A percentile compares a stretch with the other conserved stretches of the same genome.
These are phyloP conservation scores for Tinamus guttatus DNA, from an alignment of 2,113 vertebrate genomes.

Conservation along the genomic window DNA sequence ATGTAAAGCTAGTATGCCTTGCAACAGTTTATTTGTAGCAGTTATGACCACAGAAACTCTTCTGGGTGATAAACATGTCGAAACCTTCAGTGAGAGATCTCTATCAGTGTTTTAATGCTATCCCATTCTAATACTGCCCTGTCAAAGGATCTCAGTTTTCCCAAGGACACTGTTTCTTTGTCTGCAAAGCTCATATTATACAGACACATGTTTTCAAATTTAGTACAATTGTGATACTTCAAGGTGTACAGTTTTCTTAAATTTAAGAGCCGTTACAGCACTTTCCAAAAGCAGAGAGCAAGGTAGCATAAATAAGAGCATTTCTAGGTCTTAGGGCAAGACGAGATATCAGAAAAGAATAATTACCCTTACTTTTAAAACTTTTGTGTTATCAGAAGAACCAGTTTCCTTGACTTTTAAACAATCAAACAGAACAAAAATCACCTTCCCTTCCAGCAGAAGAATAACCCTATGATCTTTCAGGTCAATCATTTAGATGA, in stretches of 20 bases:
- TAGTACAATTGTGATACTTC: not conserved
- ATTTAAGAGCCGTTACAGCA: not conserved
- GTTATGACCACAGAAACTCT: constrained; percentile 36
- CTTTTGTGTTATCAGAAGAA: not conserved
- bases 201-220: not conserved
- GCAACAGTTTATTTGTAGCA: constrained; percentile 56
- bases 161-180: not conserved
- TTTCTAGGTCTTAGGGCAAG: not conserved
- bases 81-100: constrained; percentile 22
- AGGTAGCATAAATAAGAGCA: not conserved
- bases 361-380: not conserved
- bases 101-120: not conserved
- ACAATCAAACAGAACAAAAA: not conserved
- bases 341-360: not conserved
- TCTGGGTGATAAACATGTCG: constrained; percentile 44
- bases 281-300: not conserved
- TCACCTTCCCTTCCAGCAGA: not conserved
- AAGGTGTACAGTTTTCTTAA: not conserved
- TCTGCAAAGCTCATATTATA: not conserved
- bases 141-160: constrained; percentile 31
- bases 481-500: not conserved
- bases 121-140: not conserved
- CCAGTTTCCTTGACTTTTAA: not conserved
- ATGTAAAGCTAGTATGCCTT: constrained; percentile 41
- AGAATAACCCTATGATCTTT: not conserved